Percentiles rank a stretch among this genome's conserved stretches.
Evolutionary conservation across 2,797 vertebrate species (phyloP).

Genomic region (Anomalospiza imberbis): DNA sequence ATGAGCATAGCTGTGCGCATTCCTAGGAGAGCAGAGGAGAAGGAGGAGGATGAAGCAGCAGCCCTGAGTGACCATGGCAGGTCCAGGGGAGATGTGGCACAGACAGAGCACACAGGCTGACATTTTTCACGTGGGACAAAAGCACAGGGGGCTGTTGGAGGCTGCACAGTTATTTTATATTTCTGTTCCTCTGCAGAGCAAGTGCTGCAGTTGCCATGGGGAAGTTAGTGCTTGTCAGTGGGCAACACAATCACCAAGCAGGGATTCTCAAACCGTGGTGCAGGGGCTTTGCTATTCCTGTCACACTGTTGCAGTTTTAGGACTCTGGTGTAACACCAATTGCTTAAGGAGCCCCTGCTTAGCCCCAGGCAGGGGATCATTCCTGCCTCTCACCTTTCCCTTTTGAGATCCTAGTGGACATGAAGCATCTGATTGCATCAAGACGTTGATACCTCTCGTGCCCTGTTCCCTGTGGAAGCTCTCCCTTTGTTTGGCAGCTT

Average conservation of each 20-base stretch:
- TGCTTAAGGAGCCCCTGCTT: background rate
- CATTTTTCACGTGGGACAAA: background rate
- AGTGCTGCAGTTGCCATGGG: constrained; percentile 44
- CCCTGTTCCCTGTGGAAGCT: background rate
- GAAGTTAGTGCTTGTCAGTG: background rate
- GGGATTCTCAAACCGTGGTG: background rate
- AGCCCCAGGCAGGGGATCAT: background rate
- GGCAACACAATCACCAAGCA: background rate
- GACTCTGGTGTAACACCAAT: background rate
- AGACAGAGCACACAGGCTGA: background rate
- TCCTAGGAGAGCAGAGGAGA: background rate
- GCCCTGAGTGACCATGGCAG: background rate
- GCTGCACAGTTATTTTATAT: background rate
- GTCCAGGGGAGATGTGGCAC: background rate
- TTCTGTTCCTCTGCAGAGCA: background rate
- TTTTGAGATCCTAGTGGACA: background rate
- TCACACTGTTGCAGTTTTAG: background rate
- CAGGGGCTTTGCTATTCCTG: background rate
- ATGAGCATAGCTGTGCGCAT: background rate
- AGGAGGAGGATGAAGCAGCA: background rate
- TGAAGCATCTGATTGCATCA: background rate
- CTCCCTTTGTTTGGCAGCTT: background rate
- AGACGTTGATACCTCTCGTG: background rate
- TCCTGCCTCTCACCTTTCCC: background rate
- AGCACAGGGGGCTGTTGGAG: background rate